These are phyloP conservation scores for Hemistola chrysoprasaria DNA, from an alignment of 2,888 invertebrate genomes.

Conservation along the genomic window DNA sequence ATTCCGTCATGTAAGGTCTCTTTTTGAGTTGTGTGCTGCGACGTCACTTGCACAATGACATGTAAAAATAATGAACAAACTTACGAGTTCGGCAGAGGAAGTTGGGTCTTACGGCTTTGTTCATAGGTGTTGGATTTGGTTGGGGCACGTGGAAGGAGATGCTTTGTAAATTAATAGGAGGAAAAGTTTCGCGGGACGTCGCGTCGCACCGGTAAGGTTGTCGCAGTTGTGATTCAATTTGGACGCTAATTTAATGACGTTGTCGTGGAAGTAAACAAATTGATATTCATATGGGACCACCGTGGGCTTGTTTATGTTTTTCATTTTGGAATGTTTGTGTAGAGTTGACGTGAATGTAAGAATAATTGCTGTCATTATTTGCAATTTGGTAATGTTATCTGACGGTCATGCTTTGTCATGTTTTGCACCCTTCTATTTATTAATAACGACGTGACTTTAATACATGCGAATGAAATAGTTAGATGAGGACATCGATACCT, in stretches of 20 bases:
- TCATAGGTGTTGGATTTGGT: slow-evolving; percentile 51
- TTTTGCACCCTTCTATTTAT: not conserved
- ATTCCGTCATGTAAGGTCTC: slow-evolving; percentile 51
- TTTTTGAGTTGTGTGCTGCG: slow-evolving; percentile 46
- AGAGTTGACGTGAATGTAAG: slow-evolving; percentile 26
- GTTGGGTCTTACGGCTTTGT: slow-evolving; percentile 51
- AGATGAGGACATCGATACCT: too few species aligned
- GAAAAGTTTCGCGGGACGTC: slow-evolving; percentile 78
- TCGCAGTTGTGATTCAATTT: slow-evolving; percentile 82
- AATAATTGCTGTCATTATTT: slow-evolving; percentile 25
- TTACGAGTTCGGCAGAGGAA: slow-evolving; percentile 52
- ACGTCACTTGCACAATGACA: slow-evolving; percentile 81
- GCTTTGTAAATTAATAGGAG: slow-evolving; percentile 81
- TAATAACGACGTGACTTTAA: too few species aligned
- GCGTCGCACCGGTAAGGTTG: slow-evolving; percentile 76
- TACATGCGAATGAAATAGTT: too few species aligned
- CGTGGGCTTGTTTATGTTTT: slow-evolving; percentile 62
- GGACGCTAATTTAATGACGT: slow-evolving; percentile 81
- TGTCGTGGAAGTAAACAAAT: slow-evolving; percentile 76
- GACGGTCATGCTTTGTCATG: slow-evolving; percentile 2
- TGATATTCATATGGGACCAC: slow-evolving; percentile 81
- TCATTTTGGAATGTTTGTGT: slow-evolving; percentile 31
- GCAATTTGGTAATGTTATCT: slow-evolving; percentile 6
- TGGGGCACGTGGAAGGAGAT: slow-evolving; percentile 54
- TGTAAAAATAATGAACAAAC: slow-evolving; percentile 83